Percentiles rank a stretch among this genome's conserved stretches.
Conservation (phyloP, 1,140 invertebrate genomes). For the Ephestia elutella region DNA sequence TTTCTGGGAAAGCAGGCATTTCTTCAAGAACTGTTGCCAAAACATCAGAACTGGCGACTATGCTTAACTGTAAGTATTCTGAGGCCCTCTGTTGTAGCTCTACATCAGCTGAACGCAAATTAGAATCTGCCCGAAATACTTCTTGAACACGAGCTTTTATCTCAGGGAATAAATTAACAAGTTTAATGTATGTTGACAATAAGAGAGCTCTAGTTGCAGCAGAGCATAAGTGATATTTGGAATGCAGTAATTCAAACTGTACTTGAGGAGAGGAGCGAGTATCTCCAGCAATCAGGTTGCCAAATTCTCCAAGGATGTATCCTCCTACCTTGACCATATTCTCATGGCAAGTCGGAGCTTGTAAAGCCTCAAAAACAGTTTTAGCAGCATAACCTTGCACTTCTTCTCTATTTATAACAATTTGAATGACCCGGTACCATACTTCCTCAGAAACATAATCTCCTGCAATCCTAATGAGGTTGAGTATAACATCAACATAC, state of each 20-base stretch:
- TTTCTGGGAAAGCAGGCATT: constrained; percentile 99
- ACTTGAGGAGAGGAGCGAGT: constrained; percentile 95
- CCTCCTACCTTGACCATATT: constrained; percentile 99
- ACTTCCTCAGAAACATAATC: constrained; percentile 99
- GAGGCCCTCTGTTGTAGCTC: constrained; percentile 98
- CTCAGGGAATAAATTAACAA: constrained; percentile 99
- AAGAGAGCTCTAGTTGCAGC: constrained; percentile 96
- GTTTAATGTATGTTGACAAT: constrained; percentile 99
- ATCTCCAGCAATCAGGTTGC: constrained; percentile 99
- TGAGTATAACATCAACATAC: constrained; percentile 99
- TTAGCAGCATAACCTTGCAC: constrained; percentile 99
- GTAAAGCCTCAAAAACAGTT: constrained; percentile 98
- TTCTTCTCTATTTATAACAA: constrained; percentile 99
- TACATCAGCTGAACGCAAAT: constrained; percentile 97
- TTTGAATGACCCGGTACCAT: constrained; percentile 99
- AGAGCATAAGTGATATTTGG: constrained; percentile 98
- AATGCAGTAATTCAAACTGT: constrained; percentile 97
- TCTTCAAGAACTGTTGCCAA: constrained; percentile 99
- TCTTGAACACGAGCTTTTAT: constrained; percentile 98
- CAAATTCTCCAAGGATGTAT: constrained; percentile 99
- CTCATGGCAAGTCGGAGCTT: constrained; percentile 99
- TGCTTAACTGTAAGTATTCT: constrained; percentile 97
- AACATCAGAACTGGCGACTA: constrained; percentile 97
- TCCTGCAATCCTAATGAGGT: constrained; percentile 99
- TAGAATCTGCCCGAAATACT: constrained; percentile 96